Evolutionary conservation across 92 coral and sea anemone genomes (phyloP).

Genomic region (Epizoanthus scotinus): DNA sequence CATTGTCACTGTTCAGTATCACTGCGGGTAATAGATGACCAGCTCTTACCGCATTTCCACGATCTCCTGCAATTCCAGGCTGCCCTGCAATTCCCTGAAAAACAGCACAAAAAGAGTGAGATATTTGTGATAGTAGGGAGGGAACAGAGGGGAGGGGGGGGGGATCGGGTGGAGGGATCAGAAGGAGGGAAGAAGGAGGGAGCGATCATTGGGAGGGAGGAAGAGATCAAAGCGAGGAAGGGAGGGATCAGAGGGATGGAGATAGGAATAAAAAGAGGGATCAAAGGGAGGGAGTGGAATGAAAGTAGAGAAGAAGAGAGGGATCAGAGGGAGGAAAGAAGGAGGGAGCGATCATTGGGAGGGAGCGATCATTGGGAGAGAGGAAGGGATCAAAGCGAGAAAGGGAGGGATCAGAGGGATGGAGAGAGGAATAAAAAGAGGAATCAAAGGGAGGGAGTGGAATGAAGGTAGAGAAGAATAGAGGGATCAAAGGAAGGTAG

Average conservation of each 20-base stretch:
- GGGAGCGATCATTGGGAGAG: background rate
- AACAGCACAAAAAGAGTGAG: background rate
- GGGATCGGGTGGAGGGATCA: background rate
- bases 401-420: background rate
- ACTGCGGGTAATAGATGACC: background rate
- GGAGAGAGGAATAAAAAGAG: no score
- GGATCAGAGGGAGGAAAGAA: background rate
- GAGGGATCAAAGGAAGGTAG: background rate
- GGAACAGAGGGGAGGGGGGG: no score
- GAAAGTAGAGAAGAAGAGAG: conserved; percentile 23
- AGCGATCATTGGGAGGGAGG: background rate
- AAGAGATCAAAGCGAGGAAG: background rate
- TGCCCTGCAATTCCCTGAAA: conserved; percentile 83
- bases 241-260: background rate
- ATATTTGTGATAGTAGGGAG: background rate
- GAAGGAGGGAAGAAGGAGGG: background rate
- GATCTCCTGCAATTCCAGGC: conserved; percentile 83
- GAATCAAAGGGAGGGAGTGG: background rate
- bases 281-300: background rate
- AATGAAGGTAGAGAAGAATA: background rate
- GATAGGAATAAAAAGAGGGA: background rate
- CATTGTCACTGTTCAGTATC: no score
- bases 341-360: background rate
- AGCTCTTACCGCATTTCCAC: conserved; percentile 64
- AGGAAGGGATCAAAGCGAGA: background rate